phyloP scores from a whole-genome alignment of 2,888 invertebrate species.

The Idaea dimidiata region DNA sequence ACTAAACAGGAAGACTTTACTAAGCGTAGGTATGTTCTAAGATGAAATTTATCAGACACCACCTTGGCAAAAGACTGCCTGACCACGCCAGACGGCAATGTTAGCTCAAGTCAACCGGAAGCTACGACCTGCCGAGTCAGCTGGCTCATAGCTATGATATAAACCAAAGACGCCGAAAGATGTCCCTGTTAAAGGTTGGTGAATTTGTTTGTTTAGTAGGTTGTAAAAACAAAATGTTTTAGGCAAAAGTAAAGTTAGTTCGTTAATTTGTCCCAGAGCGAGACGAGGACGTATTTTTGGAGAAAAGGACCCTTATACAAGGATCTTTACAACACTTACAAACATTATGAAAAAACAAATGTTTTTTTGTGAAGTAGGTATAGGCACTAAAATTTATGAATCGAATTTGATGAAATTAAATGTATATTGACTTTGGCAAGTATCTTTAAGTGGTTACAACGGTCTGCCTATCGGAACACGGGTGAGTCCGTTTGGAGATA shows the following conservation, averaged over 20 bases:
- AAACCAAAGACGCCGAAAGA: background rate
- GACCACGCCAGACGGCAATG: background rate
- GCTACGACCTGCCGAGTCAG: slow-evolving; percentile 11
- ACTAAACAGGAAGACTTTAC: too few species aligned
- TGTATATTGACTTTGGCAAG: too few species aligned
- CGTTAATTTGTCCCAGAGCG: background rate
- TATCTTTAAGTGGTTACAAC: too few species aligned
- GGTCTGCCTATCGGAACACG: too few species aligned
- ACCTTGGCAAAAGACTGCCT: background rate
- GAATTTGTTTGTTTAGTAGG: background rate
- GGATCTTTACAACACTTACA: background rate
- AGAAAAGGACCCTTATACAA: background rate
- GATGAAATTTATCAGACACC: background rate
- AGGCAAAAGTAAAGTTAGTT: background rate
- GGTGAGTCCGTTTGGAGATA: too few species aligned
- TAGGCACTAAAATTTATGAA: too few species aligned
- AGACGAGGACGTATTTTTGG: background rate
- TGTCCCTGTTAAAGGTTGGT: background rate
- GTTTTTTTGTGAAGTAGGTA: too few species aligned
- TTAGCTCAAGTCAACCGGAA: slow-evolving; percentile 12
- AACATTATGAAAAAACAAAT: background rate
- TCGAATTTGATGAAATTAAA: too few species aligned
- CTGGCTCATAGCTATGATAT: background rate
- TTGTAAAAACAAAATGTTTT: slow-evolving; percentile 1
- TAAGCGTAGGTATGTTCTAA: background rate